phyloP scores from a whole-genome alignment of 1,140 invertebrate genomes.

The Leptinotarsa defecta region DNA sequence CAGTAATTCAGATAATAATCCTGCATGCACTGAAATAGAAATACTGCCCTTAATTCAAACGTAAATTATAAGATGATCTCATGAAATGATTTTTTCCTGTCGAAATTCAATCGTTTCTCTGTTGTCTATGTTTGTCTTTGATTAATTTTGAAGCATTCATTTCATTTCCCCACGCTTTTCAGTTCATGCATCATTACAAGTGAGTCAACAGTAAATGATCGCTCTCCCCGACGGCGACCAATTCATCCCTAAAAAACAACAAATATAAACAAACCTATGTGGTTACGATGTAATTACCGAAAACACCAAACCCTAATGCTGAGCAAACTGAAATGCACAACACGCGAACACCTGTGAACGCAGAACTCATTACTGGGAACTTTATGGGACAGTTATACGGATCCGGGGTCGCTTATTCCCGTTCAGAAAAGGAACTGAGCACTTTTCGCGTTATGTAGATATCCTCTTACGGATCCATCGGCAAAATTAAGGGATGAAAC shows the following conservation, averaged over 20 bases:
- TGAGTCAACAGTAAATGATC: too few relatives aligned
- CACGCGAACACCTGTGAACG: constrained; percentile 34
- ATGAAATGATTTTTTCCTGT: too few relatives aligned
- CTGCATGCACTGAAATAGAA: too few relatives aligned
- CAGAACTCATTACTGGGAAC: constrained; percentile 26
- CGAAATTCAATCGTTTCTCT: too few relatives aligned
- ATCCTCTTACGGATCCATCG: constrained; percentile 8
- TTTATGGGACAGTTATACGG: constrained; percentile 34
- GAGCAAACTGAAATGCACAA: constrained; percentile 27
- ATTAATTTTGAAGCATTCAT: too few relatives aligned
- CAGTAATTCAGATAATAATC: too few relatives aligned
- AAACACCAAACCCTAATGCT: constrained; percentile 29
- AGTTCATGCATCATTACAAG: too few relatives aligned
- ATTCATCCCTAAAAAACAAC: constrained; percentile 10
- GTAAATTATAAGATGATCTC: too few relatives aligned
- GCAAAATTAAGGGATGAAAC: constrained; percentile 21
- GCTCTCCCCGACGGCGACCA: not conserved
- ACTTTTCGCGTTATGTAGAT: constrained; percentile 28
- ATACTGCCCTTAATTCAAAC: too few relatives aligned
- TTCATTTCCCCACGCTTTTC: too few relatives aligned
- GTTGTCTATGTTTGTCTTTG: too few relatives aligned
- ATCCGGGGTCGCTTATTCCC: constrained; percentile 1
- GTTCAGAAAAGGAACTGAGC: constrained; percentile 13
- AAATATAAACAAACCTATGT: constrained; percentile 21
- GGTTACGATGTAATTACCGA: constrained; percentile 23